Base-by-base conservation (phyloP, 2,888 invertebrate species). In the Phanerotoma sp. region DNA sequence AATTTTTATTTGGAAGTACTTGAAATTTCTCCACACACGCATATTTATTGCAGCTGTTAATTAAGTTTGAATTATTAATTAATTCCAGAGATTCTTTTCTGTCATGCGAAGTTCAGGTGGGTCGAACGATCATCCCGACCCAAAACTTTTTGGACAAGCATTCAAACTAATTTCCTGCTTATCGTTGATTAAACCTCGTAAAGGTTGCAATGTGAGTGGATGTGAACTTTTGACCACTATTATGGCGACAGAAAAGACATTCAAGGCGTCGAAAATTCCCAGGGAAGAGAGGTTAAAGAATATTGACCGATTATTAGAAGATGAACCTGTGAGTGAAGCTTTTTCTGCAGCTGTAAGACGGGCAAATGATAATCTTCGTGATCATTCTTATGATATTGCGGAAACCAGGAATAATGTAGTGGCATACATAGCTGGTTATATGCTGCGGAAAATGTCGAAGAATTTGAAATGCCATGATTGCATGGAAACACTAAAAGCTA, bases 111-210 rank as follows among this genome's bases (percentile, higher is more conserved):
- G 44, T 21, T 44, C 58, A 7, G 61, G 60, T 45, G 62, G 60
- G 11, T 44, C 45, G 3, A 62, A 62, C 16, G 56, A 58, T 51
- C 60, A 62, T 38, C 58, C 62, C 4, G 55, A 57, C 46, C 35
- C 58, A 6, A 45, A 18, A 20, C n/a, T 45, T n/a, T 45, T 45
- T 11, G 32, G 28, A 3, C 45, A 32, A 45, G 45, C 32, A 6
- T 45, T 16, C 6, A 25, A n/a, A 0, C 16, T 32, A 4, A 11
- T 16, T 2, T 32, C 32, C n/a, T 32, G 11, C n/a, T 45, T 32
- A 7, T 32, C 18, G 11, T n/a, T 45, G 11, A 18, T 32, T 20
- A 16, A 20, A 5, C 45, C 45, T 10, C 45, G 32, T 20, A 45
- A 32, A 45, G 47, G 47, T 2, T 48, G 22, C 9, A 51, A 44